Evolutionary conservation across 1,140 invertebrate genomes (phyloP).

Genomic region (Drosophila rufa): DNA sequence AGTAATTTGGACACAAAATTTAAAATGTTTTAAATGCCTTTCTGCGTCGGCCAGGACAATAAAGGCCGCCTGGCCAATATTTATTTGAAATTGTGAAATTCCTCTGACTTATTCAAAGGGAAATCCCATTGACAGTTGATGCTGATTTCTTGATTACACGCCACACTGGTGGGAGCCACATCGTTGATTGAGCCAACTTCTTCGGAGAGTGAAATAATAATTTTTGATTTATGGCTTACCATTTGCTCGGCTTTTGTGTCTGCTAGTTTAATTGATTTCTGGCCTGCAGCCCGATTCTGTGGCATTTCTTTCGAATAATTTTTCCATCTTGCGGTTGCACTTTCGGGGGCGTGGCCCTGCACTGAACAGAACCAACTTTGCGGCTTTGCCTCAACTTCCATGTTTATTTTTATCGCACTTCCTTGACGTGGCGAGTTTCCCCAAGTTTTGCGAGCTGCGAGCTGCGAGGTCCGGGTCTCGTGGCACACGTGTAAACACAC

Average conservation of each 20-base stretch:
- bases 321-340: slow-evolving; percentile 13
- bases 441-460: slow-evolving; percentile 43
- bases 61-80: slow-evolving; percentile 23
- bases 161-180: slow-evolving; percentile 23
- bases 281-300: slow-evolving; percentile 18
- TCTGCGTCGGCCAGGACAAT: slow-evolving; percentile 15
- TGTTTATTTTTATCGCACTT: slow-evolving; percentile 70
- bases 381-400: slow-evolving; percentile 27
- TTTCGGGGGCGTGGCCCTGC: not conserved
- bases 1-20: slow-evolving; percentile 32
- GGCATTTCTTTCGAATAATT: slow-evolving; percentile 22
- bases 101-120: slow-evolving; percentile 38
- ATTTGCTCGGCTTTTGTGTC: slow-evolving; percentile 2
- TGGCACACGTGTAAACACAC: slow-evolving; percentile 35
- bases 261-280: slow-evolving; percentile 45
- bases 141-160: slow-evolving; percentile 43
- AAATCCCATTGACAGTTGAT: slow-evolving; percentile 68
- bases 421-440: slow-evolving; percentile 49
- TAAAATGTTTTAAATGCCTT: slow-evolving; percentile 46
- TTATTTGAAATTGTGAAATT: slow-evolving; percentile 40
- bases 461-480: slow-evolving; percentile 9
- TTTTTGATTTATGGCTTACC: slow-evolving; percentile 56
- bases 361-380: slow-evolving; percentile 8
- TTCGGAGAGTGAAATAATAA: slow-evolving; percentile 27
- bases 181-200: not conserved